Conservation (phyloP, 2,113 vertebrate genomes). For the Sinocyclocheilus anophthalmus region DNA sequence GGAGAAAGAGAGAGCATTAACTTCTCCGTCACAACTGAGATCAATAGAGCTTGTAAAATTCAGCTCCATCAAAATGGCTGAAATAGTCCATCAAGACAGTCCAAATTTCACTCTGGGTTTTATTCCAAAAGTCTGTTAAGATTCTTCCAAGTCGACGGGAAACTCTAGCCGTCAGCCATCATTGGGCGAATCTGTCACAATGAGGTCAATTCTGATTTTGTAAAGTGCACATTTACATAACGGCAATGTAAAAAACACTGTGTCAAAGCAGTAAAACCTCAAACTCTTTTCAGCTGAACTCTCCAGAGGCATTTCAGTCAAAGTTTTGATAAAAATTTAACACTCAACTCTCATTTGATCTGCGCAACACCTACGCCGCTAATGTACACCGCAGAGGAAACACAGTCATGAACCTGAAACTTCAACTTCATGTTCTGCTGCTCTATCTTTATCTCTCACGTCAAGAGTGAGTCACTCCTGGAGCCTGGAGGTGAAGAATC, state of each 20-base stretch:
- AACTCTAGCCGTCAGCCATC: neutral
- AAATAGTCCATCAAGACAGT: conserved; percentile 25
- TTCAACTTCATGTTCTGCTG: conserved; percentile 2
- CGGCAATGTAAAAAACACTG: neutral
- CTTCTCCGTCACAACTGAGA: conserved; percentile 38
- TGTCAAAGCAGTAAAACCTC: neutral
- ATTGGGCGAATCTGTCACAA: conserved; percentile 7
- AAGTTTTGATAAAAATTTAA: conserved; percentile 15
- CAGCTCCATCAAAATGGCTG: conserved; percentile 33
- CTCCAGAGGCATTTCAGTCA: conserved; percentile 10
- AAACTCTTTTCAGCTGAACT: neutral
- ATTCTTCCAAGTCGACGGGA: neutral
- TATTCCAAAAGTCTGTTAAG: conserved; percentile 6
- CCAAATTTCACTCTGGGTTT: neutral
- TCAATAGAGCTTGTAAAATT: conserved; percentile 47
- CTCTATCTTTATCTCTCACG: conserved; percentile 50
- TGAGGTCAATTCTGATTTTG: neutral
- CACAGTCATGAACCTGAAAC: conserved; percentile 27
- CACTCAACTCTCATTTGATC: conserved; percentile 8
- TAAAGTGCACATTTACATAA: conserved; percentile 12
- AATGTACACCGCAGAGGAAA: neutral
- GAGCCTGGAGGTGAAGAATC: conserved; percentile 42
- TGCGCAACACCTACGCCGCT: neutral
- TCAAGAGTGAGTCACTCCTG: conserved; percentile 49
- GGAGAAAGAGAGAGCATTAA: conserved; percentile 41